A percentile compares a stretch with the other conserved stretches of the same genome.
phyloP scores from a whole-genome alignment of 2,888 invertebrate species.

The Ditylenchus weischeri region DNA sequence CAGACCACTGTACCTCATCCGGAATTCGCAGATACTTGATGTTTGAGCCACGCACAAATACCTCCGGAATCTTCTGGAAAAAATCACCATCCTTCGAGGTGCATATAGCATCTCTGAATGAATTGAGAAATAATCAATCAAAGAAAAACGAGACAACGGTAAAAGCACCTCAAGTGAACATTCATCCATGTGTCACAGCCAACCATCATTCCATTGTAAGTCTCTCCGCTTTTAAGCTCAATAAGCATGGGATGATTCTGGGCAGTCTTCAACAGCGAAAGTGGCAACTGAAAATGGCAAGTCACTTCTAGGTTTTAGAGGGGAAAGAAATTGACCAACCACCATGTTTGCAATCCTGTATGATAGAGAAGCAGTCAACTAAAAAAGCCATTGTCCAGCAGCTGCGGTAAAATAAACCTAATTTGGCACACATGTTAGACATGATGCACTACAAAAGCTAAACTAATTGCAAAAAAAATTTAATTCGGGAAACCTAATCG shows the following conservation, averaged over 20 bases:
- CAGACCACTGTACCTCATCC: constrained; percentile 74
- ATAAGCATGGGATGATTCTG: constrained; percentile 99
- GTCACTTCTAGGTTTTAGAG: too few relatives aligned
- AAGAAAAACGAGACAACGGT: too few relatives aligned
- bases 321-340: too few relatives aligned
- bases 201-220: constrained; percentile 97
- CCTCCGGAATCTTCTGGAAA: constrained; percentile 97
- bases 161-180: constrained; percentile 72
- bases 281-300: constrained; percentile 77
- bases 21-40: constrained; percentile 97
- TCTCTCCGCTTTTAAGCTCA: constrained; percentile 95
- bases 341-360: too few relatives aligned
- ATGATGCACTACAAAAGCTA: too few relatives aligned
- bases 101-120: constrained; percentile 84
- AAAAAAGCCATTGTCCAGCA: too few relatives aligned
- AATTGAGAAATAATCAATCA: too few relatives aligned
- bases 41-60: constrained; percentile 92
- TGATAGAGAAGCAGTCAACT: too few relatives aligned
- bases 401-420: too few relatives aligned
- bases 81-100: constrained; percentile 98
- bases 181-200: constrained; percentile 99
- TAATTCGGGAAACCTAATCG: too few relatives aligned
- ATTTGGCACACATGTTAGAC: too few relatives aligned
- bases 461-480: too few relatives aligned
- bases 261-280: constrained; percentile 86